Base-by-base conservation (phyloP, 2,888 invertebrate species). In the Adelphocoris suturalis region DNA sequence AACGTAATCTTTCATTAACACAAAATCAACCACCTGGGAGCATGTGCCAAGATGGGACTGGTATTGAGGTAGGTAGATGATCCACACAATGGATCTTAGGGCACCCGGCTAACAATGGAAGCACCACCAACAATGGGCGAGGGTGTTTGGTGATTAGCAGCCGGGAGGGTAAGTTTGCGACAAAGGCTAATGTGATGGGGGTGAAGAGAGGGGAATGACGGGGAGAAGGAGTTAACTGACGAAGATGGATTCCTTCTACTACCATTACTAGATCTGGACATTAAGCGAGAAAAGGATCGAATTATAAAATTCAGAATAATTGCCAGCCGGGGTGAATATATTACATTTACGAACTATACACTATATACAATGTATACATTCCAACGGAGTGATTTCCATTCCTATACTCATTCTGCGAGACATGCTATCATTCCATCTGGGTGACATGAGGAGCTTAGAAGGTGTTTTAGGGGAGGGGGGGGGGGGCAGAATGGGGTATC, bases 171-270 rank as follows among this genome's bases (percentile, higher is more conserved):
- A 86, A 86, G 86, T 86, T 86, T 86, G 86, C 86, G 86, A 86
- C 86, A 86, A 86, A 86, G 86, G 86, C 68, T 86, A 86, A 86
- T 86, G 75, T 75, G 86, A 37, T 13, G 86, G 76, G 48, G 86
- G 48, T 2, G 61, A 23, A 57, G 28, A 37, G n/a, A 19, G 37
- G 19, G 28, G 85, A 28, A 28, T n/a, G 27, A 57, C 37, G 85
- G n/a, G 48, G 28, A 37, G 68, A 19, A 52, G 86, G 86, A 68
- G 37, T 75, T 27, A 75, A 75, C 47, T 86, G 86, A 86, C 86
- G 86, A 86, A 86, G 86, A 86, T 68, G 76, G 48, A 86, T 86
- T 86, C 75, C 85, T 57, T 85, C 78, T 78, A 78, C 78, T 46
- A 37, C 19, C 19, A 68, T 68, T 78, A 78, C 46, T 46, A 27